Evolutionary conservation across 2,888 invertebrate species (phyloP), one percentile per base, ranked within the genome.

Genomic region (Eupelmus urozonus): DNA sequence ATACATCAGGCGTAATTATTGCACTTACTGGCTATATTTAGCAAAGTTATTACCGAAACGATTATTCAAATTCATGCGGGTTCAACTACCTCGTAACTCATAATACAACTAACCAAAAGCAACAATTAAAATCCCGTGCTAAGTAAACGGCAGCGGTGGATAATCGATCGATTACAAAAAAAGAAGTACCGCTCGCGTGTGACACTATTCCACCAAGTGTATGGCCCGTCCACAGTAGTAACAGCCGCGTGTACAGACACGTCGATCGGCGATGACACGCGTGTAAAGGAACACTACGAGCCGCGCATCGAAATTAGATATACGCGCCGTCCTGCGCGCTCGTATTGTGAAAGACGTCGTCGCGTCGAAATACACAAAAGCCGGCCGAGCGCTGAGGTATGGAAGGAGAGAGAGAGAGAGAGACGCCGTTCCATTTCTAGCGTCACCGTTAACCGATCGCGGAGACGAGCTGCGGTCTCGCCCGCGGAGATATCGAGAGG

Each of bases 391-490:
- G 29, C n/a, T n/a, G 16, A 40, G 51, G 4, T 16, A 27, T n/a
- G 40, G 27, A 2, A 29, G 29, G 1, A 27, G 29, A 25, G 34
- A 29, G 18, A 5, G 18, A 13, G 16, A n/a, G 23, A 16, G 57
- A 16, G 23, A 42, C 45, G 49, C 1, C 66, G 66, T 66, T 66
- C 74, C 66, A 74, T 65, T 66, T 66, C 65, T n/a, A 73, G 9
- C 29, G 23, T 63, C 51, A 55, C 73, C 73, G 73, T 65, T 73
- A 73, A 57, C 55, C 45, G 63, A 65, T 65, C 55, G 42, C 40
- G 20, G 4, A 51, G 62, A 63, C 20, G 45, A 29, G 13, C 51
- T 53, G 51, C 20, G 34, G 51, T 16, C 18, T 0, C 45, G 1
- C 1, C 1, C 5, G 34, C 0, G 3, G 20, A 2, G 25, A 27